These are phyloP conservation scores for Galaxea fascicularis DNA, from an alignment of 92 coral and sea anemone genomes.

Conservation along the genomic window DNA sequence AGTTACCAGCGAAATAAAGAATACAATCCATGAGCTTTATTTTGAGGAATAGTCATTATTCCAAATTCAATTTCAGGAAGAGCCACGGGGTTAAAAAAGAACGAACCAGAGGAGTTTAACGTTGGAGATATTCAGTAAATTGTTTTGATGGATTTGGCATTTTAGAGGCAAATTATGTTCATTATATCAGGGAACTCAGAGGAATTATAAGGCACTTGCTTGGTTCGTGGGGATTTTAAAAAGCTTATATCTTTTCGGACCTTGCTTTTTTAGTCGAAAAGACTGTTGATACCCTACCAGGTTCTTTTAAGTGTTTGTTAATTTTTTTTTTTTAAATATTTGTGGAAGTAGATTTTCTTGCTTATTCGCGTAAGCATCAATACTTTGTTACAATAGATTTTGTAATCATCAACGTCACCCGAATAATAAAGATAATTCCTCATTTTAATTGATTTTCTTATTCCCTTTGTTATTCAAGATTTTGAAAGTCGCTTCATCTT, in stretches of 20 bases:
- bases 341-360: neutral
- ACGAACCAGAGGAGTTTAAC: too few species aligned
- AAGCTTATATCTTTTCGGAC: neutral
- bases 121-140: neutral
- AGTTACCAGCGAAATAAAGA: too few species aligned
- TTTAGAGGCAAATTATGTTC: too few species aligned
- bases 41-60: too few species aligned
- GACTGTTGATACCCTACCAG: neutral
- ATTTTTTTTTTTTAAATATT: neutral
- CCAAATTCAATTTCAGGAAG: too few species aligned
- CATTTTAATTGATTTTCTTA: neutral
- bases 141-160: too few species aligned
- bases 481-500: conserved; percentile 2
- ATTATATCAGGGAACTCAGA: too few species aligned
- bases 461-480: conserved; percentile 5
- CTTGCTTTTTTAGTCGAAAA: neutral
- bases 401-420: neutral
- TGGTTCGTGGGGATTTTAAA: neutral
- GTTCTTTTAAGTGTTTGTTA: neutral
- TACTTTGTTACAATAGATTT: conserved; percentile 2
- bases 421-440: neutral
- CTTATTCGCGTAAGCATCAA: too few species aligned
- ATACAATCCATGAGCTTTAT: too few species aligned
- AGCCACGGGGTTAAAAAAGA: too few species aligned
- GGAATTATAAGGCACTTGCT: neutral